Evolutionary conservation across 2,888 invertebrate genomes (phyloP).

Genomic region (Netelia inedita): DNA sequence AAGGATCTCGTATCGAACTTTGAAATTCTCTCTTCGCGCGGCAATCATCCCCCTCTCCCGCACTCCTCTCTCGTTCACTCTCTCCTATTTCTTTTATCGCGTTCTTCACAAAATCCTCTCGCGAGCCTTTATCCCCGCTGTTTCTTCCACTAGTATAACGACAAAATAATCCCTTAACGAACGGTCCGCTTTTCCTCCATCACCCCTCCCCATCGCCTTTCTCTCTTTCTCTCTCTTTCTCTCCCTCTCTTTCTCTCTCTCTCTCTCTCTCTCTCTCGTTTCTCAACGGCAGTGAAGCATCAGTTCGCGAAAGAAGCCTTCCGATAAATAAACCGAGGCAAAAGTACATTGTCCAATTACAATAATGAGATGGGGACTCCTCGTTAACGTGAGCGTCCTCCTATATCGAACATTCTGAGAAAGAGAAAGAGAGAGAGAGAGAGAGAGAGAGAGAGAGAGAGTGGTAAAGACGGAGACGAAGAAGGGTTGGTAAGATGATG

Average conservation of each 20-base stretch:
- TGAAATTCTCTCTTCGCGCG: constrained; percentile 44
- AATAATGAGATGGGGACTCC: constrained; percentile 77
- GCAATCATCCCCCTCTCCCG: constrained; percentile 43
- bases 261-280: constrained; percentile 20
- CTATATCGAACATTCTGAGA: constrained; percentile 51
- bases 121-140: constrained; percentile 20
- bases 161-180: constrained; percentile 71
- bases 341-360: constrained; percentile 79
- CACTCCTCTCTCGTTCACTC: constrained; percentile 8
- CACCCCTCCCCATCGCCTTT: constrained; percentile 30
- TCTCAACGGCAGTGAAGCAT: constrained; percentile 55
- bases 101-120: constrained; percentile 31
- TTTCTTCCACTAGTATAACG: constrained; percentile 48
- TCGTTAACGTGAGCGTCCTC: constrained; percentile 72
- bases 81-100: constrained; percentile 54
- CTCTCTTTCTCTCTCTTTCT: constrained; percentile 28
- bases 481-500: background rate
- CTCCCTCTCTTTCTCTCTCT: constrained; percentile 12
- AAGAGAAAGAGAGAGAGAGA: constrained; percentile 64
- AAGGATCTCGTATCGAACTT: constrained; percentile 64
- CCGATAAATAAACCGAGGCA: constrained; percentile 75
- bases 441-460: constrained; percentile 25
- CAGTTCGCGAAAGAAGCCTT: constrained; percentile 61
- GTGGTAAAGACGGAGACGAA: background rate
- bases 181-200: constrained; percentile 60